These are phyloP conservation scores for Ecdyonurus torrentis DNA, from an alignment of 2,888 invertebrate species.

Conservation along the genomic window DNA sequence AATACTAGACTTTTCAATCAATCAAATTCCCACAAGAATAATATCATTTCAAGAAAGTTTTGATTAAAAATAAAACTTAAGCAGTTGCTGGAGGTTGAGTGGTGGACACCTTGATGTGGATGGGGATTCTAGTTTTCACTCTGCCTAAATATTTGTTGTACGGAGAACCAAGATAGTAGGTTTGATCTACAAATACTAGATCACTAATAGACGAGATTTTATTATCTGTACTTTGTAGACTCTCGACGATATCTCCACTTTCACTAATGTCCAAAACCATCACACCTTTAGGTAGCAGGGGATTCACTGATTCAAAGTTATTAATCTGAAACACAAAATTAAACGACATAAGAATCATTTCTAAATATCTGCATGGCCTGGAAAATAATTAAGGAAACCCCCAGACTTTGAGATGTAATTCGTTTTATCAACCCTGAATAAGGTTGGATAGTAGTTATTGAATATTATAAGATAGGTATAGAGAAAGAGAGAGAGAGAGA, in stretches of 20 bases:
- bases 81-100: conserved; percentile 11
- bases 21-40: background rate
- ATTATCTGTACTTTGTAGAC: conserved; percentile 43
- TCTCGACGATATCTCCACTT: conserved; percentile 52
- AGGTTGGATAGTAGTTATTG: no score
- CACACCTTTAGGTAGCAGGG: conserved; percentile 28
- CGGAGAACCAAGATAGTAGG: conserved; percentile 40
- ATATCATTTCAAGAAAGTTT: conserved; percentile 9
- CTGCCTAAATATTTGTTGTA: conserved; percentile 45
- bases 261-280: conserved; percentile 50
- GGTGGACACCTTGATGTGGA: conserved; percentile 17
- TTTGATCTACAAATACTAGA: conserved; percentile 32
- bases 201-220: conserved; percentile 40
- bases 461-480: no score
- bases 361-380: no score
- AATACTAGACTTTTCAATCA: no score
- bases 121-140: conserved; percentile 22
- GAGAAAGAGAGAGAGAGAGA: no score
- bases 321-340: conserved; percentile 37
- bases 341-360: no score
- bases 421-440: no score
- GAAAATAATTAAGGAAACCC: no score
- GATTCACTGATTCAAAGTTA: conserved; percentile 35
- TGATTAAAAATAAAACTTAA: background rate
- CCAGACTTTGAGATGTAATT: no score